phyloP scores from a whole-genome alignment of 1,140 invertebrate genomes.

The Macrobrachium rosenbergii region DNA sequence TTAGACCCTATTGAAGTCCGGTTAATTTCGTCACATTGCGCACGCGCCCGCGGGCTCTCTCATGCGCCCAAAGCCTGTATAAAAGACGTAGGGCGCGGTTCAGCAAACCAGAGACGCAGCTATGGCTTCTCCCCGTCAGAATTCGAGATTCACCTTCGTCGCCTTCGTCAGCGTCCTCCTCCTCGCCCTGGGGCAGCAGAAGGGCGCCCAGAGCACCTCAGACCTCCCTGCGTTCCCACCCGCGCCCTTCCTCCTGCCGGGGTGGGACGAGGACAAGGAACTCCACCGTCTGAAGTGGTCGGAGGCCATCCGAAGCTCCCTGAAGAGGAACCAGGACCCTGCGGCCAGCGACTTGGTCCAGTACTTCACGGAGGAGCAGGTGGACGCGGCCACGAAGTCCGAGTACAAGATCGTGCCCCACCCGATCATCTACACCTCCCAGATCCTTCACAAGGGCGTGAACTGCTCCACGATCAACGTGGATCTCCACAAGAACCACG shows the following conservation, averaged over 20 bases:
- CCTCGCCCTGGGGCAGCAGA: background rate
- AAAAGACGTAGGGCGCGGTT: background rate
- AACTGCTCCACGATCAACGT: slow-evolving; percentile 64
- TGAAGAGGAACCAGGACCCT: background rate
- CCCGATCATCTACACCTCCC: slow-evolving; percentile 32
- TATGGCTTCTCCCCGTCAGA: background rate
- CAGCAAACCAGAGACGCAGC: background rate
- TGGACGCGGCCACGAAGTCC: background rate
- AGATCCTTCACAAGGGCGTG: slow-evolving; percentile 62
- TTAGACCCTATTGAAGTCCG: too few species aligned
- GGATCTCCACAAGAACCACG: slow-evolving; percentile 7
- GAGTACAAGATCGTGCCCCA: slow-evolving; percentile 23
- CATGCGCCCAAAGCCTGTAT: background rate
- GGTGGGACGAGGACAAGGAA: background rate
- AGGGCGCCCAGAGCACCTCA: too few species aligned
- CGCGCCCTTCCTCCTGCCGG: background rate
- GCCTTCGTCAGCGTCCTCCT: background rate
- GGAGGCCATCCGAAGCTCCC: background rate
- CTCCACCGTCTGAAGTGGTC: background rate
- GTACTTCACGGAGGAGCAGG: slow-evolving; percentile 18
- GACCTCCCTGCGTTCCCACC: background rate
- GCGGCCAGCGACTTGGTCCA: background rate
- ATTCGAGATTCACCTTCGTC: background rate
- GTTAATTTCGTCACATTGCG: too few species aligned
- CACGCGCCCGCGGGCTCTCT: background rate